These are phyloP conservation scores for Amblyteles armatorius DNA, from an alignment of 2,888 invertebrate genomes.

Conservation along the genomic window DNA sequence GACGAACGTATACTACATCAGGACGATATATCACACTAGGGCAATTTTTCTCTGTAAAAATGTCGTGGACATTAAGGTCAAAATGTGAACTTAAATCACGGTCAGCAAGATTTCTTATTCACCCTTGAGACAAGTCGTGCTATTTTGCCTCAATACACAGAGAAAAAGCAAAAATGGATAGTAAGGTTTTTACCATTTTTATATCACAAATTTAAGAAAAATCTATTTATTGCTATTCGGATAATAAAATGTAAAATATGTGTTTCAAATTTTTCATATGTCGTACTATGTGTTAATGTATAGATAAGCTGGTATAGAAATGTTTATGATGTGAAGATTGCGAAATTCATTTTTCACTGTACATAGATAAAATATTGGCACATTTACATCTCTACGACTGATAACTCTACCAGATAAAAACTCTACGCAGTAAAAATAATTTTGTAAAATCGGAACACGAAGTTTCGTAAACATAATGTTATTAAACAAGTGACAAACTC, in stretches of 20 bases:
- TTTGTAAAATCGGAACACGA: too few relatives aligned
- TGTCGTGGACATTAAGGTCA: not conserved
- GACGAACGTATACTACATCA: not conserved
- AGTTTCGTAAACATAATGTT: too few relatives aligned
- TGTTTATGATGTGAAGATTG: not conserved
- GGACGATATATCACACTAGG: not conserved
- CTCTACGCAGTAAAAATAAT: too few relatives aligned
- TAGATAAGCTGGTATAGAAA: not conserved
- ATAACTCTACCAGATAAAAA: too few relatives aligned
- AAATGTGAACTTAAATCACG: not conserved
- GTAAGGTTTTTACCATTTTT: not conserved
- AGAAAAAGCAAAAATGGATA: not conserved
- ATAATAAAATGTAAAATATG: not conserved
- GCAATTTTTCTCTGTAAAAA: not conserved
- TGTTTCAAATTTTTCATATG: not conserved
- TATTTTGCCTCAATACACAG: not conserved
- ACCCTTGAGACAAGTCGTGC: not conserved
- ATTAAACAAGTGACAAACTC: too few relatives aligned
- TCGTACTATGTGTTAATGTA: too few relatives aligned
- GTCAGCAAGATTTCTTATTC: not conserved
- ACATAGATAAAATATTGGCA: too few relatives aligned
- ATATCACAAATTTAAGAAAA: not conserved
- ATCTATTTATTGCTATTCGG: not conserved
- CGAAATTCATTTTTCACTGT: too few relatives aligned
- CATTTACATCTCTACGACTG: too few relatives aligned